phyloP scores from a whole-genome alignment of 1,140 invertebrate genomes.

The Drosophila lini region DNA sequence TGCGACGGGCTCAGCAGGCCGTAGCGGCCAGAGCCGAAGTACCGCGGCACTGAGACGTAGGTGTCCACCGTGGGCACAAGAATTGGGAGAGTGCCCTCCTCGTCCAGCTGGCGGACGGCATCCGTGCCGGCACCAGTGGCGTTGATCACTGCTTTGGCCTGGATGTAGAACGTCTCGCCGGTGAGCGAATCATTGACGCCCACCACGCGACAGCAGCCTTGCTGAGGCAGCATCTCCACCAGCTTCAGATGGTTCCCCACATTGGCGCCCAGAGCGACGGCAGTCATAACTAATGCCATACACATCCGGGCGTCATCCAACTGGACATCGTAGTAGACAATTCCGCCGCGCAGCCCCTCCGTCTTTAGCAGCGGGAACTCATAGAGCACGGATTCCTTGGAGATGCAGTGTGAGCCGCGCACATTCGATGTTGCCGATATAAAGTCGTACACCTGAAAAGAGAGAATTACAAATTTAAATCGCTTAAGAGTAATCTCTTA shows the following conservation, averaged over 20 bases:
- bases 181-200: conserved; percentile 36
- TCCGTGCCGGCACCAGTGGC: conserved; percentile 60
- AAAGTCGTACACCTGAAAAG: conserved; percentile 45
- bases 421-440: conserved; percentile 55
- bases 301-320: conserved; percentile 69
- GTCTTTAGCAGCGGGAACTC: conserved; percentile 58
- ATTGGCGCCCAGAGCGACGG: conserved; percentile 48
- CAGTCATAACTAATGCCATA: conserved; percentile 55
- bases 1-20: conserved; percentile 47
- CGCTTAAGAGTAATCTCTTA: not conserved
- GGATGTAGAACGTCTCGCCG: conserved; percentile 20
- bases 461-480: not conserved
- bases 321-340: conserved; percentile 70
- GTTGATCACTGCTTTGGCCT: conserved; percentile 52
- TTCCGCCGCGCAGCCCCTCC: conserved; percentile 42
- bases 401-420: conserved; percentile 53
- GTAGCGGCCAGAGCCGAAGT: conserved; percentile 54
- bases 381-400: conserved; percentile 29
- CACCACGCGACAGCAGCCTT: conserved; percentile 33
- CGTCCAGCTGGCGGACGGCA: conserved; percentile 44
- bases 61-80: conserved; percentile 41
- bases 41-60: conserved; percentile 45
- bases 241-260: conserved; percentile 52
- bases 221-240: conserved; percentile 12
- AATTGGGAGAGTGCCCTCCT: conserved; percentile 30